Percentiles rank a stretch among this genome's conserved stretches.
Conservation (phyloP, 64 coral and sea anemone genomes). For the Porites australiensis region DNA sequence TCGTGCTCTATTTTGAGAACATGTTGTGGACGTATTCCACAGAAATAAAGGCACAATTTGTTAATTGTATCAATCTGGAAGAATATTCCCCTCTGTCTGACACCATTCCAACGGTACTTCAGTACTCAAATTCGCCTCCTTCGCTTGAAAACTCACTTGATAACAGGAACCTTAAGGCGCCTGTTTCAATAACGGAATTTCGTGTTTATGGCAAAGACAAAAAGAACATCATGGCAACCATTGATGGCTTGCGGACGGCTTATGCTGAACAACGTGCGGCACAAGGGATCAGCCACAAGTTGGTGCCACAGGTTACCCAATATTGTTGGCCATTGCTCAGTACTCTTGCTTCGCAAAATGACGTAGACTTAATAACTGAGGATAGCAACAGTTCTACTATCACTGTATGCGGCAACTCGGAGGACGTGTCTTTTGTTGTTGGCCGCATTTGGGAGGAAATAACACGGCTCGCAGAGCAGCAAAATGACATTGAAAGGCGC, state of each 20-base stretch:
- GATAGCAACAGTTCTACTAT: background rate
- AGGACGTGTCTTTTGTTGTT: background rate
- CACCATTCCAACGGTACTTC: background rate
- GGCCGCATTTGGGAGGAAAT: slow-evolving; percentile 18
- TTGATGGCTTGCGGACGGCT: background rate
- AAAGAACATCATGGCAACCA: background rate
- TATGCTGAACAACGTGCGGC: background rate
- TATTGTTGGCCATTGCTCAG: background rate
- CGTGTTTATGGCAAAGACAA: slow-evolving; percentile 23
- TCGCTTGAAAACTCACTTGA: too few relatives aligned
- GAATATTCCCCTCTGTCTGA: slow-evolving; percentile 20
- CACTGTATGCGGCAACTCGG: background rate
- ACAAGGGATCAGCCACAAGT: background rate
- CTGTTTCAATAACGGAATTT: background rate
- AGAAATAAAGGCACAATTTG: background rate
- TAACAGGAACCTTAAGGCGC: background rate
- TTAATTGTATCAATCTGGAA: background rate
- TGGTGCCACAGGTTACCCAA: background rate
- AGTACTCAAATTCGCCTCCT: too few relatives aligned
- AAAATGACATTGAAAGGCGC: background rate
- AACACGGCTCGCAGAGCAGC: background rate
- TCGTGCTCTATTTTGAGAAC: background rate
- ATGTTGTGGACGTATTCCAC: background rate
- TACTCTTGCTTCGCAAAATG: background rate
- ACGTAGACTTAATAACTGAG: background rate